phyloP scores from a whole-genome alignment of 2,888 invertebrate species.

The Drosophila atripex region DNA sequence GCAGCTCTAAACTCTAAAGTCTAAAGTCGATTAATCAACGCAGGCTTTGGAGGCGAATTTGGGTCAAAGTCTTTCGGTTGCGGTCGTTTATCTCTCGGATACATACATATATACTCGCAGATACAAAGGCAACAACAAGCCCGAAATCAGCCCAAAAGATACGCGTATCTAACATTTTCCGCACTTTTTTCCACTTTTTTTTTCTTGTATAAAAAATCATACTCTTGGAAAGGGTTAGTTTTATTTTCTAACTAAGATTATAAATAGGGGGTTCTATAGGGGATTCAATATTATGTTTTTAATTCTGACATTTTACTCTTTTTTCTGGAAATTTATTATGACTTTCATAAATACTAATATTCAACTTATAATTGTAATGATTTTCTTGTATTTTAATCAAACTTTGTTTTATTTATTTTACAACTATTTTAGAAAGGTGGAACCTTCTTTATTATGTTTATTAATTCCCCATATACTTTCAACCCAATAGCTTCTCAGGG shows the following conservation, averaged over 20 bases:
- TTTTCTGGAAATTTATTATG: no score
- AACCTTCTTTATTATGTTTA: no score
- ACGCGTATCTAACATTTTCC: constrained; percentile 51
- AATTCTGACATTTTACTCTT: no score
- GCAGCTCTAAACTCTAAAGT: constrained; percentile 32
- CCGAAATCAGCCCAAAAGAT: constrained; percentile 37
- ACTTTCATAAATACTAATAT: no score
- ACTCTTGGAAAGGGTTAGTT: not conserved
- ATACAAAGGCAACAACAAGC: constrained; percentile 4
- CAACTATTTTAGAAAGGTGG: no score
- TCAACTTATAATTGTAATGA: no score
- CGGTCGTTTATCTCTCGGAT: constrained; percentile 49
- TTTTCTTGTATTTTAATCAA: no score
- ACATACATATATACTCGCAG: constrained; percentile 36
- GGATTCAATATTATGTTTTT: no score
- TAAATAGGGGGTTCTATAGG: no score
- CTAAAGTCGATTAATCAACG: constrained; percentile 70
- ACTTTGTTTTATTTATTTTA: no score
- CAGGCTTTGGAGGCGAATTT: constrained; percentile 59
- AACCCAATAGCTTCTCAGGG: no score
- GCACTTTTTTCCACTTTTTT: not conserved
- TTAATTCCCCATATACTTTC: no score
- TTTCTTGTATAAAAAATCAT: not conserved
- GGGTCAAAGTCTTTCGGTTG: constrained; percentile 67
- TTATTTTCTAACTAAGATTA: not conserved